Percentiles rank a stretch among this genome's conserved stretches.
phyloP scores from a whole-genome alignment of 2,888 invertebrate genomes.

The Ennomos fuscantarius region DNA sequence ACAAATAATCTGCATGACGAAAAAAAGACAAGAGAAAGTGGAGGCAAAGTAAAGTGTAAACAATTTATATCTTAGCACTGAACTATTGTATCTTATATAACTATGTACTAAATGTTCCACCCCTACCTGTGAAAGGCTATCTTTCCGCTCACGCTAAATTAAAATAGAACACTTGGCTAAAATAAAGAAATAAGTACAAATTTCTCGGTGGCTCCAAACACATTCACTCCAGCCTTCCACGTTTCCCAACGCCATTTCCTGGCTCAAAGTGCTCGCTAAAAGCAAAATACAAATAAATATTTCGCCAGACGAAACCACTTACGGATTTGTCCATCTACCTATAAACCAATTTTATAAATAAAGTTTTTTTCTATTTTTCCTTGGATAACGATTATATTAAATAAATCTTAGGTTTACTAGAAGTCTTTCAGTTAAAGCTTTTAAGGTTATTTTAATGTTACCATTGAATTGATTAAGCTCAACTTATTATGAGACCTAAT shows the following conservation, averaged over 20 bases:
- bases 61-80: too few species aligned
- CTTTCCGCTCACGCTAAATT: slow-evolving; percentile 7
- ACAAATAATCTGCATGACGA: neutral
- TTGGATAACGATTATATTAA: neutral
- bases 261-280: slow-evolving; percentile 53
- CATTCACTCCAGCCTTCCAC: slow-evolving; percentile 14
- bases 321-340: slow-evolving; percentile 41
- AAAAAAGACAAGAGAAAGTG: too few species aligned
- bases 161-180: slow-evolving; percentile 12
- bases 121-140: neutral
- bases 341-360: slow-evolving; percentile 45
- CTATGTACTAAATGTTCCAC: too few species aligned
- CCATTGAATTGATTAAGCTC: too few species aligned
- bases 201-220: slow-evolving; percentile 13
- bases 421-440: too few species aligned
- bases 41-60: too few species aligned
- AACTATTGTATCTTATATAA: too few species aligned
- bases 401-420: too few species aligned
- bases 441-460: too few species aligned
- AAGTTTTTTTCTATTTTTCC: slow-evolving; percentile 15
- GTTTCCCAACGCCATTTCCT: slow-evolving; percentile 40
- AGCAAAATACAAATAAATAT: slow-evolving; percentile 59
- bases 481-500: too few species aligned
- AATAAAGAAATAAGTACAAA: slow-evolving; percentile 22
- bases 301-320: slow-evolving; percentile 49